Evolutionary conservation across 2,888 invertebrate species (phyloP), one percentile per base, ranked within the genome.

Genomic region (Glaucopsyche alexis): DNA sequence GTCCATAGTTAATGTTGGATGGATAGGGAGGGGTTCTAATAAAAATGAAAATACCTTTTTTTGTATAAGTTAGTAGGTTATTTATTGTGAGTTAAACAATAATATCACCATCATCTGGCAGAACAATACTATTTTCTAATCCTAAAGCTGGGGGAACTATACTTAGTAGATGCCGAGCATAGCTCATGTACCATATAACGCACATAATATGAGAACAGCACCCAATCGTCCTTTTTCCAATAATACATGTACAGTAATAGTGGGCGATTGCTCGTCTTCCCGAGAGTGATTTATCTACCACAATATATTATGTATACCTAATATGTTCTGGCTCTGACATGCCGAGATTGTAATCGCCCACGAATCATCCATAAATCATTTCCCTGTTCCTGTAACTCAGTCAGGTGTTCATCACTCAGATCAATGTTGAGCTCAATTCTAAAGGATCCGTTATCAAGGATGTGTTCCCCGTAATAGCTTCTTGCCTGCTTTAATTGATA

Each of bases 381-480:
- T 29, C 65, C 65, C 11, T 65, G 13, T 47, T 47, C 47, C 47
- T 8, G 8, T 47, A 47, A 11, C 47, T 47, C 47, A 45, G 45
- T 29, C 29, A 29, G 29, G 29, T 29, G 29, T 29, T 29, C 29
- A 29, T 29, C 29, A 29, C 29, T 29, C 8, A 11, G 7, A 47
- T 11, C 47, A 71, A 40, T 16, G 55, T 7, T 64, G 47, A 67
- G 67, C 47, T 67, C 47, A 67, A 67, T 75, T 49, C 40, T 65
- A 50, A 76, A 75, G 19, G 72, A 72, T 29, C 74, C 73, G 55
- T 75, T 69, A n/a, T 55, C 75, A 29, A 65, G 74, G 13, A 76
- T 40, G 19, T 76, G 75, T 52, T 75, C 73, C 7, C 74, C 73
- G 50, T 75, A 75, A 67, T 76, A 74, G 40, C 71, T 75, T n/a